Evolutionary conservation across 2,113 vertebrate genomes (phyloP).

Genomic region (Castor canadensis): DNA sequence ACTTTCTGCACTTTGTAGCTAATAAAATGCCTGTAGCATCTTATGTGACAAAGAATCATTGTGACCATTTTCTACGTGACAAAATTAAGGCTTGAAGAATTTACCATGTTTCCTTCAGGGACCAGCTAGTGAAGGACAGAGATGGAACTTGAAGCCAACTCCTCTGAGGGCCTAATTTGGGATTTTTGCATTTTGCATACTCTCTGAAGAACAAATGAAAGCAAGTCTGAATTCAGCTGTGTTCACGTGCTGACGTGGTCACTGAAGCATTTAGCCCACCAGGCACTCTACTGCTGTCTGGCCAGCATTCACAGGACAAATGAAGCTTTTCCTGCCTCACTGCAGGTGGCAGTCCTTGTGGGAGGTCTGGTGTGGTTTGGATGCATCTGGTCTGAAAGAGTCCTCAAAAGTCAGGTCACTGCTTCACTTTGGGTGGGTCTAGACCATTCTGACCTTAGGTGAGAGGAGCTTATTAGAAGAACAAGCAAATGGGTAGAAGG

Average conservation of each 20-base stretch:
- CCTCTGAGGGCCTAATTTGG: not conserved
- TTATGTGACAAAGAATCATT: not conserved
- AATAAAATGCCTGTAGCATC: not conserved
- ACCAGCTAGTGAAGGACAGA: not conserved
- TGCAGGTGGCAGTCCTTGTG: not conserved
- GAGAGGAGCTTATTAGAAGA: not conserved
- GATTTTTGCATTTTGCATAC: not conserved
- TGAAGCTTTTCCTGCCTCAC: not conserved
- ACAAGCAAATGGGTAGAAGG: not conserved
- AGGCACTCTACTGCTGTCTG: not conserved
- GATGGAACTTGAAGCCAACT: not conserved
- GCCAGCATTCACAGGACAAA: slow-evolving; percentile 1
- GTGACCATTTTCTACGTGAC: not conserved
- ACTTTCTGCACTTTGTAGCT: not conserved
- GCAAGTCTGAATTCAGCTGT: not conserved
- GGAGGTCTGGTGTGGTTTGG: slow-evolving; percentile 17
- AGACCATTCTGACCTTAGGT: not conserved
- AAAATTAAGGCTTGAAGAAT: not conserved
- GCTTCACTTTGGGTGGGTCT: not conserved
- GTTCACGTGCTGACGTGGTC: not conserved
- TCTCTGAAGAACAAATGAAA: not conserved
- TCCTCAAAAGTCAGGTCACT: not conserved
- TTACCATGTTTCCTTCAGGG: not conserved
- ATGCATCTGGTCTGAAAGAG: slow-evolving; percentile 38
- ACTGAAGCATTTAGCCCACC: not conserved